A percentile compares a stretch with the other conserved stretches of the same genome.
Conservation (phyloP, 2,888 invertebrate species). For the Acanthosepion pharaonis region DNA sequence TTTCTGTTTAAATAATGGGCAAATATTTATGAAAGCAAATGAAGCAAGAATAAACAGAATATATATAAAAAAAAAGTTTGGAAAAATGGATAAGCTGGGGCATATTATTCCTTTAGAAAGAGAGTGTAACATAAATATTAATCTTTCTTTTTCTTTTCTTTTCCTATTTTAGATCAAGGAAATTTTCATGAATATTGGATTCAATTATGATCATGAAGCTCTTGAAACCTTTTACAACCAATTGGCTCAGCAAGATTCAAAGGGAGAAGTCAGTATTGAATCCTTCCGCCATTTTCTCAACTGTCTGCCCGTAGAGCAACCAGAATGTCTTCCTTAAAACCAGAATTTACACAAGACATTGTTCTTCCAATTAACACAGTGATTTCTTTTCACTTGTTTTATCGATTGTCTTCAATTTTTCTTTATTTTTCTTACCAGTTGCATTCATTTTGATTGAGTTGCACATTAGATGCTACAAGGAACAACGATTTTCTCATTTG, state of each 20-base stretch:
- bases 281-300: constrained; percentile 71
- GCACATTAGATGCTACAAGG: too few relatives aligned
- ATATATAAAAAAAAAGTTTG: too few relatives aligned
- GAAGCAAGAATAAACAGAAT: too few relatives aligned
- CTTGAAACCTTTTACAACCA: constrained; percentile 69
- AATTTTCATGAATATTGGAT: constrained; percentile 70
- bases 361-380: not conserved
- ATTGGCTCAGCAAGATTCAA: constrained; percentile 67
- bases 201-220: constrained; percentile 69
- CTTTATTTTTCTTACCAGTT: not conserved
- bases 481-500: too few relatives aligned
- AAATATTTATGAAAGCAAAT: too few relatives aligned
- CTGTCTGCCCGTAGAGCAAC: constrained; percentile 61
- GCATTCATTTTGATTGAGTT: not conserved
- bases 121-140: not conserved
- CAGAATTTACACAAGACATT: not conserved
- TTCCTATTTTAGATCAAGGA: constrained; percentile 65
- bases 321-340: not conserved
- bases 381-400: not conserved
- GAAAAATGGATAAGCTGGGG: too few relatives aligned
- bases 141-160: not conserved
- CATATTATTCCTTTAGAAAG: too few relatives aligned
- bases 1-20: too few relatives aligned
- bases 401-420: not conserved
- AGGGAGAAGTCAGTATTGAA: constrained; percentile 73